These are phyloP conservation scores for Lingula anatina DNA, from an alignment of 2,888 invertebrate species.

Conservation along the genomic window DNA sequence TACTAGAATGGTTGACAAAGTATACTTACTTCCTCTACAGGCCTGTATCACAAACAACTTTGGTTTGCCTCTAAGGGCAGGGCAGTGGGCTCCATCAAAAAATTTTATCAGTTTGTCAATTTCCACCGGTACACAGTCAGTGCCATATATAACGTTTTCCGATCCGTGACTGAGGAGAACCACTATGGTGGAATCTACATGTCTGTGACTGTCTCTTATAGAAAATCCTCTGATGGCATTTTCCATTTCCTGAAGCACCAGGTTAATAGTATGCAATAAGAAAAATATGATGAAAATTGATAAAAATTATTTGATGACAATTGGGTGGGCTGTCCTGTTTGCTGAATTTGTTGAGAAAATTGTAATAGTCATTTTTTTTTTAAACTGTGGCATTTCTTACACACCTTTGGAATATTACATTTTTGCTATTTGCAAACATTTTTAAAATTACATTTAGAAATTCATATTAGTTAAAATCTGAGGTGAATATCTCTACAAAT, in stretches of 20 bases:
- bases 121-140: conserved; percentile 13
- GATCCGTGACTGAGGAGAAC: conserved; percentile 21
- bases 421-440: too few species aligned
- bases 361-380: too few species aligned
- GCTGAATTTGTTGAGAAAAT: too few species aligned
- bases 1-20: too few species aligned
- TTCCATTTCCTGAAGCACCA: conserved; percentile 17
- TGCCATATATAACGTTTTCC: conserved; percentile 16
- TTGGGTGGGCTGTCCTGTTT: too few species aligned
- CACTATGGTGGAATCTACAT: conserved; percentile 20
- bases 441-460: too few species aligned
- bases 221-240: conserved; percentile 13
- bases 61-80: conserved; percentile 20
- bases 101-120: conserved; percentile 12
- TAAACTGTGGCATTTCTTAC: too few species aligned
- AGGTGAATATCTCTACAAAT: too few species aligned
- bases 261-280: neutral
- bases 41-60: conserved; percentile 30
- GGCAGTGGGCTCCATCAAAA: conserved; percentile 19
- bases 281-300: too few species aligned
- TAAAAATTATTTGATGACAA: too few species aligned
- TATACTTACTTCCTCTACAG: conserved; percentile 25
- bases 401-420: too few species aligned
- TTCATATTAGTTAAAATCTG: too few species aligned
- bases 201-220: conserved; percentile 5